Conservation (phyloP, 2,888 invertebrate genomes). For the Leucozona laternaria region DNA sequence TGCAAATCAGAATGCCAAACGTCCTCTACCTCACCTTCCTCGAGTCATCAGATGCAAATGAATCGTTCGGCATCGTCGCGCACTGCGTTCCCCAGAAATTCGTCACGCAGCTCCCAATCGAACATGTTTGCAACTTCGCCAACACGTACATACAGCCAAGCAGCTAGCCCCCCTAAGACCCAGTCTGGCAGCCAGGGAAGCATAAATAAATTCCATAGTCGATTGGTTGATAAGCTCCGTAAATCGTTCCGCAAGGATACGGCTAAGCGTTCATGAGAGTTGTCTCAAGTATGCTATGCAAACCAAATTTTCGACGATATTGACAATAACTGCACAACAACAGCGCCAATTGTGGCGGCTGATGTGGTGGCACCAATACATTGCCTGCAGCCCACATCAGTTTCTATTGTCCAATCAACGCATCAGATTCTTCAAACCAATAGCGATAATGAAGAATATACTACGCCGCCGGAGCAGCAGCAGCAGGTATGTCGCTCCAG, state of each 20-base stretch:
- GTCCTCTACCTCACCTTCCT: constrained; percentile 87
- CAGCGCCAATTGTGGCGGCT: constrained; percentile 50
- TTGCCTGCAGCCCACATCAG: constrained; percentile 58
- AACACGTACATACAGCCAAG: constrained; percentile 82
- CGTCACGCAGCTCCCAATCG: constrained; percentile 86
- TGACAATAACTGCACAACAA: constrained; percentile 76
- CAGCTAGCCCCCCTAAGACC: constrained; percentile 84
- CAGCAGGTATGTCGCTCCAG: constrained; percentile 46
- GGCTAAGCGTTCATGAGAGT: constrained; percentile 82
- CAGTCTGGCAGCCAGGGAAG: constrained; percentile 86
- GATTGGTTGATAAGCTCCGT: constrained; percentile 89
- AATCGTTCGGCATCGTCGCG: constrained; percentile 85
- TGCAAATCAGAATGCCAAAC: constrained; percentile 86
- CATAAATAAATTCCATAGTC: constrained; percentile 89
- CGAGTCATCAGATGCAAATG: constrained; percentile 83
- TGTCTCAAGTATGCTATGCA: constrained; percentile 59
- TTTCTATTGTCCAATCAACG: constrained; percentile 65
- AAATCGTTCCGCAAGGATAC: constrained; percentile 86
- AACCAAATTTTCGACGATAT: constrained; percentile 73
- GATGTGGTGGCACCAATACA: constrained; percentile 58
- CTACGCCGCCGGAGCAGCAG: background rate
- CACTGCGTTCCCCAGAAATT: constrained; percentile 86
- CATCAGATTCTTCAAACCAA: constrained; percentile 47
- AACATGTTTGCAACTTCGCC: constrained; percentile 86
- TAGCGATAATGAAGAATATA: constrained; percentile 41